These are phyloP conservation scores for Drosophila malerkotliana DNA, from an alignment of 1,140 invertebrate genomes.

Conservation along the genomic window DNA sequence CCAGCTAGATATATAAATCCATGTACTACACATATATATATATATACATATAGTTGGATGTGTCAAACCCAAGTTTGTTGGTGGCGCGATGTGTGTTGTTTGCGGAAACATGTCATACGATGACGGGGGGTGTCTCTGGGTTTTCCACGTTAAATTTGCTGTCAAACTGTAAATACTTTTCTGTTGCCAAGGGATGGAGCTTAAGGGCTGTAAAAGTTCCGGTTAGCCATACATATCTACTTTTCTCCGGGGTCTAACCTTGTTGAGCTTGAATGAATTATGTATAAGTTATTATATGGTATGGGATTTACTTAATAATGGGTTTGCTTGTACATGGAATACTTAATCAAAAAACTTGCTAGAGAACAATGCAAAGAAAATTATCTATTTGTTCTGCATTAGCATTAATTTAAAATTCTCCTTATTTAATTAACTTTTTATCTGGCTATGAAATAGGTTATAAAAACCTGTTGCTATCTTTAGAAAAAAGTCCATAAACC, in stretches of 20 bases:
- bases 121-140: conserved; percentile 21
- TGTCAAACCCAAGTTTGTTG: conserved; percentile 19
- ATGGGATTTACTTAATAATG: conserved; percentile 28
- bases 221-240: conserved; percentile 5
- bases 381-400: neutral
- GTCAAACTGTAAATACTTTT: conserved; percentile 54
- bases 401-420: neutral
- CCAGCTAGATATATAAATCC: conserved; percentile 25
- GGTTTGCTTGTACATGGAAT: neutral
- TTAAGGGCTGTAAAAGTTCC: conserved; percentile 49
- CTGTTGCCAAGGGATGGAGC: conserved; percentile 48
- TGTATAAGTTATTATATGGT: conserved; percentile 35
- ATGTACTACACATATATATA: conserved; percentile 3
- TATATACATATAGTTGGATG: conserved; percentile 42
- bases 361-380: neutral
- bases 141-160: conserved; percentile 58
- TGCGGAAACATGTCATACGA: conserved; percentile 48
- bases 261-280: conserved; percentile 34
- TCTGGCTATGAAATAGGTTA: neutral
- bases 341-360: neutral
- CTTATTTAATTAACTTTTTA: neutral
- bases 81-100: conserved; percentile 40
- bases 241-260: conserved; percentile 7
- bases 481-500: neutral
- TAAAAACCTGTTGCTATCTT: conserved; percentile 1